Base-by-base conservation (phyloP, 1,140 invertebrate species). In the Dryas iulia region DNA sequence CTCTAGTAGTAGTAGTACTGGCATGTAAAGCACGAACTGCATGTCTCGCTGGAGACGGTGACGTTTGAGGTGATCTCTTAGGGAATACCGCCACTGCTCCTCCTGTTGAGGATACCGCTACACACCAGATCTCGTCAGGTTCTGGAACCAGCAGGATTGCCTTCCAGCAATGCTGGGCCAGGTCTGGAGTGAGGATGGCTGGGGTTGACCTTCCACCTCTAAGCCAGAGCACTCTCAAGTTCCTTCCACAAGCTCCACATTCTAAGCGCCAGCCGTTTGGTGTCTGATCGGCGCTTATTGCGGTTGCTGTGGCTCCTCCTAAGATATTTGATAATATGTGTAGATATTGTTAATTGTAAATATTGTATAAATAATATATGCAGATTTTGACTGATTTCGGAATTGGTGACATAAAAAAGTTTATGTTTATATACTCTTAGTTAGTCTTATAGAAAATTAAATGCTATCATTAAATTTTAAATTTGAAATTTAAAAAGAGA, bases 11-110 rank as follows among this genome's bases (percentile, higher is more conserved):
- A 7, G 71, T 56, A 10, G 59, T 31, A 7, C n/a, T 21, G 5
- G 39, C 77, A 59, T 86, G 81, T 5, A 81, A 63, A 0, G 84
- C 83, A 28, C 85, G 66, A 0, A 85, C 81, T 0, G 82, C 75
- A 64, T 88, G 84, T 0, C 84, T 54, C 2, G 84, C 82, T 11
- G 85, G 83, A 3, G 83, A 77, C 2, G 83, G 83, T 8, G 86
- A 78, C 2, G 80, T 67, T 21, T 66, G 67, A n/a, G 78, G 56
- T 12, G 73, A 68, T 28, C 79, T 72, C 5, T 79, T 73, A 6
- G 85, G 85, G 72, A 89, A 89, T 59, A 87, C 85, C 0, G 86
- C 86, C 25, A 88, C 86, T 1, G 86, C 82, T 1, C 83, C 84
- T 0, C 79, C 76, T 0, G 23, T 66, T 0, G 74, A 28, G 0